Base-by-base conservation (phyloP, 2,888 invertebrate genomes). In the Heliconius aoede region DNA sequence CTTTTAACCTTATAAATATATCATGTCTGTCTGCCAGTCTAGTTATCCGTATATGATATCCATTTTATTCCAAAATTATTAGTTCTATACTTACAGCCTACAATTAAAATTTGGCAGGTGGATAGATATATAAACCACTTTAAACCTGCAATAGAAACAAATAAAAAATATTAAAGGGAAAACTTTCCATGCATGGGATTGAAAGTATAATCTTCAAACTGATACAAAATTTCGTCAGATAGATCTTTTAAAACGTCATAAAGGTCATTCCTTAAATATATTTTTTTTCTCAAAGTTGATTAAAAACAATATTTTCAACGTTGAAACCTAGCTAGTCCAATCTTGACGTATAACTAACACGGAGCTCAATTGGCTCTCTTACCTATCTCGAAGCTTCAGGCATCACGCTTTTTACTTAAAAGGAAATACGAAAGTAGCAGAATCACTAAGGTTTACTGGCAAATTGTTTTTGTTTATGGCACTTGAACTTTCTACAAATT, bases 291-390 rank as follows among this genome's bases (percentile, higher is more conserved):
- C n/a, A 11, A 55, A 55, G 4, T 9, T 3, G 15, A 40, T 7
- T 24, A 40, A 67, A 24, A n/a, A 55, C 15, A 51, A 30, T n/a
- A 69, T 13, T 9, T 55, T 55, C n/a, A 21, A n/a, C 51, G 30
- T n/a, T n/a, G 30, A 7, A 69, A 69, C 51, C 55, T 30, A 28
- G 51, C 69, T 55, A n/a, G n/a, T 69, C 69, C 51, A 55, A 36
- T 60, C 36, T 72, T 36, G 58, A 60, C 40, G 60, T 60, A 71
- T 32, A 71, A 55, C 71, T 78, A 86, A 89, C 86, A 84, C 88
- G 89, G 89, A 91, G 91, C 91, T 91, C 91, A 91, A 91, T 92
- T 90, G 88, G 82, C 85, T 83, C 84, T 83, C 83, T 86, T 87
- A 86, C 87, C 87, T 83, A 87, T 86, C 86, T 84, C 80, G 79